phyloP scores from a whole-genome alignment of 2,113 vertebrate genomes.

The Dipodomys spectabilis region DNA sequence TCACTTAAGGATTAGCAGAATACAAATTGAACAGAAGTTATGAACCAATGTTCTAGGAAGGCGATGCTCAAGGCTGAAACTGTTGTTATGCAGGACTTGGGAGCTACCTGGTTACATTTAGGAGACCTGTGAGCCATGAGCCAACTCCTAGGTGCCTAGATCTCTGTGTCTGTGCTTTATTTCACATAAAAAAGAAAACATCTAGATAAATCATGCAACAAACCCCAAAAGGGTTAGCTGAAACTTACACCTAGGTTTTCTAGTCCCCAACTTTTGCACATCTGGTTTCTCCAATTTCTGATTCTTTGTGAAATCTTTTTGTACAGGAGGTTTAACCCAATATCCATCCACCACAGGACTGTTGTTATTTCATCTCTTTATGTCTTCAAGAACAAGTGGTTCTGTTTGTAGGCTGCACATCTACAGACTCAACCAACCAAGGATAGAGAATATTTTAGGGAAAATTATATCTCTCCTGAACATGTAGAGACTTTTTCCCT shows the following conservation, averaged over 20 bases:
- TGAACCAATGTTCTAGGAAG: neutral
- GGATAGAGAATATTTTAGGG: neutral
- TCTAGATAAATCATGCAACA: neutral
- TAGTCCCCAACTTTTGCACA: neutral
- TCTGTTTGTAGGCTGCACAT: neutral
- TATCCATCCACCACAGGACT: neutral
- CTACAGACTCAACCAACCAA: neutral
- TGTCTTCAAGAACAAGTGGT: neutral
- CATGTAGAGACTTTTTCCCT: neutral
- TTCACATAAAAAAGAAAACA: neutral
- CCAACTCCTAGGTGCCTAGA: neutral
- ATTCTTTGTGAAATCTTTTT: neutral
- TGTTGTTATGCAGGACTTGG: neutral
- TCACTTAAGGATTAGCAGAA: conserved; percentile 11
- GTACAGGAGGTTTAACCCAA: neutral
- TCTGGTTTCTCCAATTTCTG: neutral
- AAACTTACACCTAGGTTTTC: neutral
- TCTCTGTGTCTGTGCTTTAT: neutral
- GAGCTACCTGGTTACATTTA: neutral
- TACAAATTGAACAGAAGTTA: neutral
- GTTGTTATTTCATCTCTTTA: neutral
- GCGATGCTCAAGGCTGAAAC: neutral
- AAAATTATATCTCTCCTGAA: neutral
- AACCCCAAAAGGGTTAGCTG: neutral
- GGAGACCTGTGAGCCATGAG: neutral